Conservation (phyloP, 2,797 vertebrate genomes). For the Moxostoma hubbsi region DNA sequence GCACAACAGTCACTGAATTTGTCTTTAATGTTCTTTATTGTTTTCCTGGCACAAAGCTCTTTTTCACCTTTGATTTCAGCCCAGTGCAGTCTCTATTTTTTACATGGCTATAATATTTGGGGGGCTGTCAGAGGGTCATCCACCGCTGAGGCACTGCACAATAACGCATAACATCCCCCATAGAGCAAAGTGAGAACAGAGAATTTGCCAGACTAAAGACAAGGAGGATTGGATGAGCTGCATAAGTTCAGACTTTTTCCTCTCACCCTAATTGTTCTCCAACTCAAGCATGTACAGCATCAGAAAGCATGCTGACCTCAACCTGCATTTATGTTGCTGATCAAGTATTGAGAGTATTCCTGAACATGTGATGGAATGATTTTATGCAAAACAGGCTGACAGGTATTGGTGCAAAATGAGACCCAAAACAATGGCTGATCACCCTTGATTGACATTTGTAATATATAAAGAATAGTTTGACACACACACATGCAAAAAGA, state of each 20-base stretch:
- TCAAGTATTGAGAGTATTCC: slow-evolving; percentile 61
- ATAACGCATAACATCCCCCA: slow-evolving; percentile 79
- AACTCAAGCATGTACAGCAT: slow-evolving; percentile 66
- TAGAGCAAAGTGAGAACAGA: slow-evolving; percentile 67
- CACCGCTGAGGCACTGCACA: slow-evolving; percentile 73
- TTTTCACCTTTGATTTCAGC: slow-evolving; percentile 70
- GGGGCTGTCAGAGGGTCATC: slow-evolving; percentile 71
- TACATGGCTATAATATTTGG: slow-evolving; percentile 72
- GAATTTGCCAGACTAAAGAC: slow-evolving; percentile 69
- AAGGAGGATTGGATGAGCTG: slow-evolving; percentile 67
- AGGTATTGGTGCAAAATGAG: background rate
- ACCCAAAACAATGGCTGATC: slow-evolving; percentile 5
- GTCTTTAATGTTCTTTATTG: slow-evolving; percentile 66
- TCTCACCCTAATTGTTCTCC: slow-evolving; percentile 15
- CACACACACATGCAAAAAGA: slow-evolving; percentile 60
- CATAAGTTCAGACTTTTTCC: slow-evolving; percentile 65
- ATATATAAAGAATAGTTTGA: slow-evolving; percentile 68
- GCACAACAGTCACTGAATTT: slow-evolving; percentile 72
- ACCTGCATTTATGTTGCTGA: slow-evolving; percentile 64
- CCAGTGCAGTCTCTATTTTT: slow-evolving; percentile 59
- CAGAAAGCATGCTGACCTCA: slow-evolving; percentile 66
- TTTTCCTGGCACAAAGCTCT: slow-evolving; percentile 64
- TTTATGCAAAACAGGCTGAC: slow-evolving; percentile 10
- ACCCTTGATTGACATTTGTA: slow-evolving; percentile 71
- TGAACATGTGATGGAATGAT: slow-evolving; percentile 9